phyloP scores from a whole-genome alignment of 2,113 vertebrate genomes.

The Caloenas nicobarica region DNA sequence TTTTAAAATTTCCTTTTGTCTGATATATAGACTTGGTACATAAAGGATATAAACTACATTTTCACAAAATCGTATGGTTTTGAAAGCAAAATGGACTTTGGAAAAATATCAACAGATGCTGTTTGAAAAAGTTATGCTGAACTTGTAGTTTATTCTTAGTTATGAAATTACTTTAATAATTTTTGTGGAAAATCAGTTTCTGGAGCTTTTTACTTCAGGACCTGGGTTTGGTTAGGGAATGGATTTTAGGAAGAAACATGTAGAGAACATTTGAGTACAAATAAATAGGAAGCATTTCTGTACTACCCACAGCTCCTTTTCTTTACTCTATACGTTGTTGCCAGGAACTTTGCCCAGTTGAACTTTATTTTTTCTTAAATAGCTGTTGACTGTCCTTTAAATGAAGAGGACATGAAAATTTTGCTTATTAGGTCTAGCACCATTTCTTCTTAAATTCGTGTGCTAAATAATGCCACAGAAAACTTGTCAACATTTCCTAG shows the following conservation, averaged over 20 bases:
- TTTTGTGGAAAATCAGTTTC: not conserved
- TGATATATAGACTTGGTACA: not conserved
- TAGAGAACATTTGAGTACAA: not conserved
- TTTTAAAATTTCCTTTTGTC: not conserved
- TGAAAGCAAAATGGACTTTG: not conserved
- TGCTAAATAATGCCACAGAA: constrained; percentile 32
- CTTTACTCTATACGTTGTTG: not conserved
- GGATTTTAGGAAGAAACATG: not conserved
- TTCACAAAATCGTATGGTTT: not conserved
- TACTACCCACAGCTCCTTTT: not conserved
- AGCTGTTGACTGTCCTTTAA: not conserved
- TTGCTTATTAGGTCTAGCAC: not conserved
- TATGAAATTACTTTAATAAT: not conserved
- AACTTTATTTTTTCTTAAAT: not conserved
- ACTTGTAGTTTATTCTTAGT: not conserved
- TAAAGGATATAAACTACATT: not conserved
- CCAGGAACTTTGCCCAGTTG: not conserved
- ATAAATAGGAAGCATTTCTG: not conserved
- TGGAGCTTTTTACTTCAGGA: not conserved
- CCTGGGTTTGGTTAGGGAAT: not conserved
- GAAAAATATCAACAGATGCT: not conserved
- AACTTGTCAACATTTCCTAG: constrained; percentile 29
- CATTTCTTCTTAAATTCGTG: not conserved
- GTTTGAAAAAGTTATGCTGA: not conserved
- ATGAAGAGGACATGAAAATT: not conserved